Base-by-base conservation (phyloP, 2,888 invertebrate genomes). In the Drosophila histrio region DNA sequence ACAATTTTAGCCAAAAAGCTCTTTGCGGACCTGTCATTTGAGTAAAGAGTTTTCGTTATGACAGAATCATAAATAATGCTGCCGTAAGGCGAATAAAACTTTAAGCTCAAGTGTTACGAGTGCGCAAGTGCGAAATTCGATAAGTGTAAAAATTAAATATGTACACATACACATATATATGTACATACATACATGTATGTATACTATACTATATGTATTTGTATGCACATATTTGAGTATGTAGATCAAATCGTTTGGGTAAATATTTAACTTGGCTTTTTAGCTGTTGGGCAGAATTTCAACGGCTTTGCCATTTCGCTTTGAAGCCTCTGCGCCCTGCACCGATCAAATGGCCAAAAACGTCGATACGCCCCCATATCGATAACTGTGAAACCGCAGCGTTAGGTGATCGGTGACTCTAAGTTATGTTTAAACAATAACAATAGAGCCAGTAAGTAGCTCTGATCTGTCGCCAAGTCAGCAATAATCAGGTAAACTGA, bases 121-220 rank as follows among this genome's bases (percentile, higher is more conserved):
- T 62, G 34, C 47, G 62, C 75, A 61, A 72, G 70, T 73, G 72
- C 76, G 72, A 76, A 76, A 73, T 73, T 76, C 73, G 77, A 73
- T 73, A 73, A 73, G 77, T 73, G 71, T 57, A 73, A 76, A 76
- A 71, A 60, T 43, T 58, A 41, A 57, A 73, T 28, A 59, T 19
- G 9, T 15, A 54, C 56, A 56, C 24, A 53, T 13, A 47, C 17
- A 43, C 8, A 34, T 1, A 36, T 3, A 46, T 6, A 36, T 9
- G 21, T 7, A 41, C 2, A 24, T 4, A 21, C 13, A 26, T 2
- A 39, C 22, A 46, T 2, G 9, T 1, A 15, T 13, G 26, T 1
- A 61, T 4, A n/a, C n/a, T n/a, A n/a, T n/a, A n/a, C n/a, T n/a
- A 19, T 1, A 26, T 11, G 7, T 3, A 22, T 30, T 15, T 15